phyloP scores from a whole-genome alignment of 2,113 vertebrate genomes.

The Hippolais icterina region DNA sequence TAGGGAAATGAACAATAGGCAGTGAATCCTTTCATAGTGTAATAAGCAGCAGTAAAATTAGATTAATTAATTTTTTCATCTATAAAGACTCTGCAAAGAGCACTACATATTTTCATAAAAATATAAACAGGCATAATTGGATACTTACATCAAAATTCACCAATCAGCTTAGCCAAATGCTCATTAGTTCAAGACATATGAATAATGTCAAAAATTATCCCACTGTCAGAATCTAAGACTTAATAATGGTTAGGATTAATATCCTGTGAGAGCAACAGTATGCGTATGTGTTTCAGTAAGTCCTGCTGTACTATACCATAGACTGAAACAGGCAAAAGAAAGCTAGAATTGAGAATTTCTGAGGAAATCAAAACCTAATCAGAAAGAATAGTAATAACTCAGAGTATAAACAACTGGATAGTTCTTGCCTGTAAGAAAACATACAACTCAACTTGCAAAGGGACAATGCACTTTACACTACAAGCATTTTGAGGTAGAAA shows the following conservation, averaged over 20 bases:
- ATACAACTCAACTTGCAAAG: background rate
- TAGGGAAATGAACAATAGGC: background rate
- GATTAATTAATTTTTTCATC: background rate
- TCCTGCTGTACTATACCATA: background rate
- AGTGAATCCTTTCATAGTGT: background rate
- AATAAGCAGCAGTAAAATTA: background rate
- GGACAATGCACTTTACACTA: fast-evolving
- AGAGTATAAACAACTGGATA: background rate
- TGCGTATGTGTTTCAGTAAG: background rate
- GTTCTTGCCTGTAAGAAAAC: background rate
- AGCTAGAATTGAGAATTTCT: background rate
- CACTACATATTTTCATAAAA: background rate
- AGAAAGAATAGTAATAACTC: background rate
- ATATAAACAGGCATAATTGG: background rate
- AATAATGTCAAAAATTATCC: background rate
- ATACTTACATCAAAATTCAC: background rate
- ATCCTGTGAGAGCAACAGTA: background rate
- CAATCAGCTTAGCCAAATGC: background rate
- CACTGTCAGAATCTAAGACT: background rate
- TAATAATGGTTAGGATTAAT: background rate
- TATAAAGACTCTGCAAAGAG: background rate
- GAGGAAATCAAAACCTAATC: background rate
- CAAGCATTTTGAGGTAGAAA: background rate
- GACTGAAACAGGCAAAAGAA: background rate
- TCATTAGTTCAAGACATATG: background rate